These are phyloP conservation scores for Aphidius colemani DNA, from an alignment of 2,888 invertebrate species.

Conservation along the genomic window DNA sequence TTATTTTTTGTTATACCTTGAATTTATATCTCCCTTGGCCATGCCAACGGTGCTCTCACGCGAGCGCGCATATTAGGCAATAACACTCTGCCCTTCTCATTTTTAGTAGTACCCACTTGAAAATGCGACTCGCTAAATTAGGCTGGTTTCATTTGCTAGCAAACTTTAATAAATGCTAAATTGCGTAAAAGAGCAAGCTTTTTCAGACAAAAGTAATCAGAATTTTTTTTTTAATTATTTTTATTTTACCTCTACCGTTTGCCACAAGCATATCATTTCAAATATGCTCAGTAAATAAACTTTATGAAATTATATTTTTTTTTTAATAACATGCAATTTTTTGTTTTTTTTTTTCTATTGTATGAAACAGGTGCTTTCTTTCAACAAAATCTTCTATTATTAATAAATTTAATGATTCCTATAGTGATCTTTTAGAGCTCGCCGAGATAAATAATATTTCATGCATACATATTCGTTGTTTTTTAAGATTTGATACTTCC, in stretches of 20 bases:
- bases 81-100: constrained; percentile 53
- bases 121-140: constrained; percentile 61
- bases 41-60: constrained; percentile 34
- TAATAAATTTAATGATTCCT: too few species aligned
- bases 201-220: constrained; percentile 53
- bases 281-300: background rate
- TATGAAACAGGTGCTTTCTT: too few species aligned
- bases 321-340: too few species aligned
- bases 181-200: constrained; percentile 62
- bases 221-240: constrained; percentile 20
- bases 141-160: constrained; percentile 62
- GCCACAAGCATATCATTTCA: background rate
- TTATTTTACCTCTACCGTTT: background rate
- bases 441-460: too few species aligned
- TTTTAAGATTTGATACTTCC: too few species aligned
- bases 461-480: too few species aligned
- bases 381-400: too few species aligned
- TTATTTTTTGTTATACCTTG: too few species aligned
- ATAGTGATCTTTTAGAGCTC: too few species aligned
- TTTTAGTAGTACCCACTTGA: constrained; percentile 59
- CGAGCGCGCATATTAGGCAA: constrained; percentile 60
- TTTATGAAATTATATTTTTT: too few species aligned
- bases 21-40: constrained; percentile 22
- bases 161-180: constrained; percentile 61
- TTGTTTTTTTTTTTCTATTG: too few species aligned